Evolutionary conservation across 2,888 invertebrate genomes (phyloP).

Genomic region (Lepidocyrtinus sp.): DNA sequence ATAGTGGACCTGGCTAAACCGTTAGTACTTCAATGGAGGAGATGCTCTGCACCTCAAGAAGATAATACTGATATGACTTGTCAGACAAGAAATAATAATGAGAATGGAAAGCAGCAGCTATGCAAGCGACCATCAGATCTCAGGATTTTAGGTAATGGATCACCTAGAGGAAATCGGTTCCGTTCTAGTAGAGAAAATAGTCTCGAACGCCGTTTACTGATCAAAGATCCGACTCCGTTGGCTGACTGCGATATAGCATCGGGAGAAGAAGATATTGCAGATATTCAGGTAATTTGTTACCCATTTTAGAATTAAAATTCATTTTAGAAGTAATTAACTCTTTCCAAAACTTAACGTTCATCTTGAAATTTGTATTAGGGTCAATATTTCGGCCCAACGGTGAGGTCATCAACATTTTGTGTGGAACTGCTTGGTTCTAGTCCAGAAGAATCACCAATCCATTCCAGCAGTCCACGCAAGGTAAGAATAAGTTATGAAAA

Average conservation of each 20-base stretch:
- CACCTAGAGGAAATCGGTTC: constrained; percentile 17
- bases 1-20: neutral
- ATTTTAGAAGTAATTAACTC: no score
- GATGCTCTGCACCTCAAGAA: neutral
- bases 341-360: no score
- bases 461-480: constrained; percentile 36
- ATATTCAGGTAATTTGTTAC: constrained; percentile 70
- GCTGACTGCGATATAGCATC: constrained; percentile 73
- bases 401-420: constrained; percentile 23
- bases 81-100: constrained; percentile 1
- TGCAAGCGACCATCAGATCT: constrained; percentile 51
- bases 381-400: constrained; percentile 64
- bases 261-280: constrained; percentile 73
- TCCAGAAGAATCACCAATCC: constrained; percentile 49
- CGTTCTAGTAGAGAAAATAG: constrained; percentile 42
- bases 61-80: neutral
- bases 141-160: constrained; percentile 31
- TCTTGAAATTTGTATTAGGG: constrained; percentile 35
- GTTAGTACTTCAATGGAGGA: constrained; percentile 32
- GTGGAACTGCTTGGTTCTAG: constrained; percentile 49
- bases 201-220: constrained; percentile 38
- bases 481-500: no score
- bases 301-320: no score
- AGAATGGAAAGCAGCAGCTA: constrained; percentile 12
- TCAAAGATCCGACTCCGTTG: constrained; percentile 43